Evolutionary conservation across 2,888 invertebrate genomes (phyloP).

Genomic region (Acanthosepion esculentum): DNA sequence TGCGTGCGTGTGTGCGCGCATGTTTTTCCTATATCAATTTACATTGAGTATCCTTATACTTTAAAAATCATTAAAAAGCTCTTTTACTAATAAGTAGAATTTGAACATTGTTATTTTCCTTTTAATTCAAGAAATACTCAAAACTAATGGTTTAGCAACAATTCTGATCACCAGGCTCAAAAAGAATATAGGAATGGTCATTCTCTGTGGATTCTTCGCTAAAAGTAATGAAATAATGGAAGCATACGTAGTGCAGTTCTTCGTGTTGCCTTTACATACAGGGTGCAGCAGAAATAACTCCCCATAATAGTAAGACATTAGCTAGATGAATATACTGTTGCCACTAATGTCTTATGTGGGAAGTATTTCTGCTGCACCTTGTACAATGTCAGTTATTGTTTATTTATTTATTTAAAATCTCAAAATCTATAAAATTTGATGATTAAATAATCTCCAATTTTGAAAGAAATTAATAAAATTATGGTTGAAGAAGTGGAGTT

Average conservation of each 20-base stretch:
- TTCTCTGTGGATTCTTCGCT: background rate
- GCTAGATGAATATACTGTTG: too few species aligned
- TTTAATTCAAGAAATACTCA: background rate
- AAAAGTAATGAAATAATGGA: background rate
- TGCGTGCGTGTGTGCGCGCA: too few species aligned
- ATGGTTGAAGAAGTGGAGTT: background rate
- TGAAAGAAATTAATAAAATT: background rate
- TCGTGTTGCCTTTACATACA: background rate
- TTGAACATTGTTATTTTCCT: background rate
- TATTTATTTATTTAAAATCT: background rate
- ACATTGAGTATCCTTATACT: too few species aligned
- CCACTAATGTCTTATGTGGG: too few species aligned
- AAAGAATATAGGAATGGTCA: background rate
- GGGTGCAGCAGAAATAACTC: too few species aligned
- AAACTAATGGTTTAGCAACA: background rate
- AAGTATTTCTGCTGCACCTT: too few species aligned
- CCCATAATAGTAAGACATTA: too few species aligned
- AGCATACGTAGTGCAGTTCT: background rate
- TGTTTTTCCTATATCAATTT: too few species aligned
- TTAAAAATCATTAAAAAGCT: too few species aligned
- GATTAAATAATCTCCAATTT: background rate
- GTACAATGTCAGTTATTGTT: background rate
- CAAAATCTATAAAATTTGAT: background rate
- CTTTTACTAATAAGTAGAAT: background rate
- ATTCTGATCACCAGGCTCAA: background rate